phyloP scores from a whole-genome alignment of 1,140 invertebrate species.

The Atta texana region DNA sequence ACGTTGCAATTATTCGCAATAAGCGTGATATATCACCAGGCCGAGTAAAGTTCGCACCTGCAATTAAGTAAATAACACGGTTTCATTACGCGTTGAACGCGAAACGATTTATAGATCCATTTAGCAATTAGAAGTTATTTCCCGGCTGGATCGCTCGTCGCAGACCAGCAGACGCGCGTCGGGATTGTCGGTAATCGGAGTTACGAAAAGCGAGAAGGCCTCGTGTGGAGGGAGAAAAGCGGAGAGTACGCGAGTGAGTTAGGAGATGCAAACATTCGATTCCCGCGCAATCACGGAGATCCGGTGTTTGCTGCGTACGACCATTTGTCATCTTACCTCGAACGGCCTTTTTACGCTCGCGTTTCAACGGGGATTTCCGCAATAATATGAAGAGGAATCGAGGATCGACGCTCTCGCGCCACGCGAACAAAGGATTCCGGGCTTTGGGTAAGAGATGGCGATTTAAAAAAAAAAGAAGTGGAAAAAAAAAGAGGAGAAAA shows the following conservation, averaged over 20 bases:
- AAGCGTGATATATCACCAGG: background rate
- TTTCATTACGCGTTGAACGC: background rate
- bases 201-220: background rate
- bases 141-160: background rate
- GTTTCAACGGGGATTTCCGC: slow-evolving; percentile 41
- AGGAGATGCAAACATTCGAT: slow-evolving; percentile 44
- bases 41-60: background rate
- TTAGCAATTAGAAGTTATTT: slow-evolving; percentile 30
- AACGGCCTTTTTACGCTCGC: slow-evolving; percentile 44
- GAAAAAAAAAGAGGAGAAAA: background rate
- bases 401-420: background rate
- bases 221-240: background rate
- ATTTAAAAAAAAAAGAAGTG: slow-evolving; percentile 31
- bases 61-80: slow-evolving; percentile 42
- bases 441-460: slow-evolving; percentile 52
- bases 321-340: slow-evolving; percentile 53
- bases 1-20: slow-evolving; percentile 50
- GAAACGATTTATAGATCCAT: slow-evolving; percentile 25
- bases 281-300: slow-evolving; percentile 50
- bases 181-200: background rate
- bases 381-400: slow-evolving; percentile 33
- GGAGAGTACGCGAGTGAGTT: slow-evolving; percentile 5
- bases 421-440: slow-evolving; percentile 49
- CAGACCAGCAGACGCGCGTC: background rate
- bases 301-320: slow-evolving; percentile 56